Evolutionary conservation across 2,888 invertebrate species (phyloP), one percentile per base, ranked within the genome.

Genomic region (Drosophila ustulata): DNA sequence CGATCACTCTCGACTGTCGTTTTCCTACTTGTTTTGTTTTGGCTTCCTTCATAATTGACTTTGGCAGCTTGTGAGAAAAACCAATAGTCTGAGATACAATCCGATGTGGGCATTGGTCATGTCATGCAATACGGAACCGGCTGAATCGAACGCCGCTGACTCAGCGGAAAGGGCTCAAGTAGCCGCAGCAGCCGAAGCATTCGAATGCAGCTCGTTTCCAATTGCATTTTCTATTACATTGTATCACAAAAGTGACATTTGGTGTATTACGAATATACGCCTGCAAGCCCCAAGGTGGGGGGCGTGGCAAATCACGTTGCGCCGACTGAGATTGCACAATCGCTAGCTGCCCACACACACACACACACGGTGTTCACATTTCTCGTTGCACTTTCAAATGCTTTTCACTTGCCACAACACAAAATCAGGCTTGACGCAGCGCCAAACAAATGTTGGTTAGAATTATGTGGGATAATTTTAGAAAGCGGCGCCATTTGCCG

Each of bases 371-470:
- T 50, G 49, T 50, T 43, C 57, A 26, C 58, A 46, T 64, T 53
- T 59, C 39, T 13, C 4, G 82, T 55, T 62, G 68, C 52, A 82
- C 82, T 88, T 82, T 82, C 82, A 73, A 84, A 84, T 73, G 64
- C 70, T 79, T 82, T 82, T 88, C 88, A 88, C 88, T 82, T 82
- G 79, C 76, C 47, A 51, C 87, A 75, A 47, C 30, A 18, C 18
- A 18, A 18, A 18, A 18, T 18, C 18, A 18, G 18, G 18, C 18
- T 18, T 18, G 18, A 18, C 18, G 32, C 9, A 8, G 9, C 9
- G 32, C 32, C 32, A 49, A 47, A 47, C 37, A 45, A 26, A 72
- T 53, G 11, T 37, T 56, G 39, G n/a, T 58, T 39, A 78, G 75
- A 64, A 67, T 56, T 53, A 67, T 61, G 59, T 63, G 45, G 41